Conservation (phyloP, 2,797 vertebrate species). For the Cynodonichthys magdalenae region DNA sequence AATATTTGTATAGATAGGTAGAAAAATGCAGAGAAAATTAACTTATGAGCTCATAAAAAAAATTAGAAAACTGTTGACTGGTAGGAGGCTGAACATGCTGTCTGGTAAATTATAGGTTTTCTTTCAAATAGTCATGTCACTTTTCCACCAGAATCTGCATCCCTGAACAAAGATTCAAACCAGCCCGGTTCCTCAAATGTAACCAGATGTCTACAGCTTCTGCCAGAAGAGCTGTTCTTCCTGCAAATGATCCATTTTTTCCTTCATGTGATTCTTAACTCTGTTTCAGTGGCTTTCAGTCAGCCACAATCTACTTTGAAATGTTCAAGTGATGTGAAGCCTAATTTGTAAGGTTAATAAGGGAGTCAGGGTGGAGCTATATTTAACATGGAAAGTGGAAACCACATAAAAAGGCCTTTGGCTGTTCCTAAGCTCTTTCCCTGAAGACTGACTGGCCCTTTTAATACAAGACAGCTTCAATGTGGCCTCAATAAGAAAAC, state of each 20-base stretch:
- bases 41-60: neutral
- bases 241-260: constrained; percentile 54
- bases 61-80: neutral
- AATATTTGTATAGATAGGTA: no score
- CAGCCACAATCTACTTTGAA: constrained; percentile 52
- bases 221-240: constrained; percentile 57
- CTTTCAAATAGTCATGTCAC: constrained; percentile 24
- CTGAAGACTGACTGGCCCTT: constrained; percentile 68
- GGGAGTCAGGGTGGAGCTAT: constrained; percentile 75
- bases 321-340: constrained; percentile 63
- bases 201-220: constrained; percentile 70
- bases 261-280: constrained; percentile 29
- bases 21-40: neutral
- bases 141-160: constrained; percentile 42
- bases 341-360: constrained; percentile 83
- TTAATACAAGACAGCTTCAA: constrained; percentile 72
- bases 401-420: constrained; percentile 76
- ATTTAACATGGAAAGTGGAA: constrained; percentile 78
- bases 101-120: constrained; percentile 7
- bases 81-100: neutral
- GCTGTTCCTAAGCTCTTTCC: constrained; percentile 76
- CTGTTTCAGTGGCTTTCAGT: constrained; percentile 57
- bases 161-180: constrained; percentile 53
- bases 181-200: constrained; percentile 61
- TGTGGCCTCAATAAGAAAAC: constrained; percentile 79